Conservation (phyloP, 1,140 invertebrate species). For the Phymorhynchus buccinoides region DNA sequence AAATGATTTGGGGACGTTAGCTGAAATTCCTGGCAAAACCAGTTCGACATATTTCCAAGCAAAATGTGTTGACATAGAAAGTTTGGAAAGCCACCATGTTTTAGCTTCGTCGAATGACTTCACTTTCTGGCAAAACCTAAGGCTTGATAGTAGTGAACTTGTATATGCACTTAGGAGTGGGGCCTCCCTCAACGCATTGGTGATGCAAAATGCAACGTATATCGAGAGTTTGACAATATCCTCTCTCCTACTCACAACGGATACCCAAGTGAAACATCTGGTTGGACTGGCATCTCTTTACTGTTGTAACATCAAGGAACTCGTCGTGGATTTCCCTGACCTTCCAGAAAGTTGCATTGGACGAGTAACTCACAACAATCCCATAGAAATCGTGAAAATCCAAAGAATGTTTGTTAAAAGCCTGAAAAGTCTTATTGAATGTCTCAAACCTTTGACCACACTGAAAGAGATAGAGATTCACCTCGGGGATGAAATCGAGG, state of each 20-base stretch:
- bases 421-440: not conserved
- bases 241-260: not conserved
- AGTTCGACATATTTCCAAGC: not conserved
- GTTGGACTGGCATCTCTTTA: not conserved
- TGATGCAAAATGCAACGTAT: not conserved
- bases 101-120: not conserved
- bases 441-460: not conserved
- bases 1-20: not conserved
- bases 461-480: not conserved
- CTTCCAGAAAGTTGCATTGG: not conserved
- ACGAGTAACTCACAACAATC: not conserved
- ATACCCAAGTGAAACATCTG: not conserved
- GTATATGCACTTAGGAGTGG: not conserved
- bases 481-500: not conserved
- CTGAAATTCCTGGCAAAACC: not conserved
- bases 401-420: not conserved
- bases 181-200: not conserved
- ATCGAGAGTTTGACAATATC: not conserved
- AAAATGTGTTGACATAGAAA: not conserved
- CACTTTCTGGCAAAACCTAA: not conserved
- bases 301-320: not conserved
- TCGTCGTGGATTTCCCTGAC: not conserved
- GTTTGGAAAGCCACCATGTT: not conserved
- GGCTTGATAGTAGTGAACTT: not conserved
- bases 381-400: not conserved